Evolutionary conservation across 2,113 vertebrate species (phyloP).

Genomic region (Nyctibius bracteatus): DNA sequence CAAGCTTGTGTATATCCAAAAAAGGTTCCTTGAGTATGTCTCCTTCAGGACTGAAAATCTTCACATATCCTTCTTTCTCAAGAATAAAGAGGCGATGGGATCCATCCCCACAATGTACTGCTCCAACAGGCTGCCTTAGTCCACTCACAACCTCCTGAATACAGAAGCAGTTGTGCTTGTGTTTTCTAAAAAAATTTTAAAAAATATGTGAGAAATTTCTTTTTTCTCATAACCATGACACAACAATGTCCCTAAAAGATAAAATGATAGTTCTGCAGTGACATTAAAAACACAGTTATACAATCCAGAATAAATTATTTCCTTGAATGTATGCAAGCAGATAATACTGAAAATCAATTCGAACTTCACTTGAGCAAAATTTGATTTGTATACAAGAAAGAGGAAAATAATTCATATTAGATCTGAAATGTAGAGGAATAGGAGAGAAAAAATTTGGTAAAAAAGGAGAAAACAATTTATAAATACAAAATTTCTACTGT

Average conservation of each 20-base stretch:
- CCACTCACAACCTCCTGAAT: constrained; percentile 91
- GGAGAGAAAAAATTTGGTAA: neutral
- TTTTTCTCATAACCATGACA: neutral
- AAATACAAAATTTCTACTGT: neutral
- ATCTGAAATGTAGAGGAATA: neutral
- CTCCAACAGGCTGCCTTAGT: constrained; percentile 87
- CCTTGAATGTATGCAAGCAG: neutral
- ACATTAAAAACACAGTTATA: neutral
- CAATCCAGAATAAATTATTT: neutral
- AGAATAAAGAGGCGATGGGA: constrained; percentile 96
- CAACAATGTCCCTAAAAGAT: neutral
- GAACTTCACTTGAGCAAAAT: neutral
- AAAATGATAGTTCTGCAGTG: neutral
- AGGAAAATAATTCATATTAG: neutral
- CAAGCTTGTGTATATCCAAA: constrained; percentile 97
- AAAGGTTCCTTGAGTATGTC: constrained; percentile 94
- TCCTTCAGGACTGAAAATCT: constrained; percentile 87
- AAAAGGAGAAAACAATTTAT: neutral
- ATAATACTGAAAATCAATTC: neutral
- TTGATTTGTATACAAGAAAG: neutral
- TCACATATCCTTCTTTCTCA: constrained; percentile 95
- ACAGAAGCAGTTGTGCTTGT: constrained; percentile 99
- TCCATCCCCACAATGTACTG: constrained; percentile 90
- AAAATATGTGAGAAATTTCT: constrained; percentile 7
- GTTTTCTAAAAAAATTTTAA: constrained; percentile 84